phyloP scores from a whole-genome alignment of 2,888 invertebrate species.

The Gibbula magus region DNA sequence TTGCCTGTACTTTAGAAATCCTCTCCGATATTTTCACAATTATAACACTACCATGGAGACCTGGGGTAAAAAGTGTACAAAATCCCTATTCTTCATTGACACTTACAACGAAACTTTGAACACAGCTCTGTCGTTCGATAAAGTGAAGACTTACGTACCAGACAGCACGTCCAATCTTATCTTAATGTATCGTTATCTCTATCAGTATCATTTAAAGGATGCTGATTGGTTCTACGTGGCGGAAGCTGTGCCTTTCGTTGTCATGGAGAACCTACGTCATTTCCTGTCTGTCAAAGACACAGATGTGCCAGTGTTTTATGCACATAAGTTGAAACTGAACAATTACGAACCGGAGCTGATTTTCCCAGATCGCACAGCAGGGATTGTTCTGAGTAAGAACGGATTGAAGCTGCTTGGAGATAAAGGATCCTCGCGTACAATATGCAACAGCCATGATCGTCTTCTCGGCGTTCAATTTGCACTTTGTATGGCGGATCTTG shows the following conservation, averaged over 20 bases:
- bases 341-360: neutral
- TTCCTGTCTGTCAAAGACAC: neutral
- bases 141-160: neutral
- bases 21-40: neutral
- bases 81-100: neutral
- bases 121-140: neutral
- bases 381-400: neutral
- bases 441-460: neutral
- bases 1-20: neutral
- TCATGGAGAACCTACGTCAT: slow-evolving; percentile 2
- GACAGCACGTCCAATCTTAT: neutral
- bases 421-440: neutral
- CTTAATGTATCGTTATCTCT: neutral
- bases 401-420: neutral
- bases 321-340: neutral
- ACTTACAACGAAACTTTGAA: neutral
- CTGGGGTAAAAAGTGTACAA: neutral
- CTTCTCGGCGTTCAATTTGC: neutral
- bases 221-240: neutral
- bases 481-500: neutral
- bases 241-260: neutral
- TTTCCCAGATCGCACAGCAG: neutral
- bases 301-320: neutral
- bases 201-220: neutral
- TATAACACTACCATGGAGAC: neutral